These are phyloP conservation scores for Epizoanthus fatuus DNA, from an alignment of 92 coral and sea anemone species.

Conservation along the genomic window DNA sequence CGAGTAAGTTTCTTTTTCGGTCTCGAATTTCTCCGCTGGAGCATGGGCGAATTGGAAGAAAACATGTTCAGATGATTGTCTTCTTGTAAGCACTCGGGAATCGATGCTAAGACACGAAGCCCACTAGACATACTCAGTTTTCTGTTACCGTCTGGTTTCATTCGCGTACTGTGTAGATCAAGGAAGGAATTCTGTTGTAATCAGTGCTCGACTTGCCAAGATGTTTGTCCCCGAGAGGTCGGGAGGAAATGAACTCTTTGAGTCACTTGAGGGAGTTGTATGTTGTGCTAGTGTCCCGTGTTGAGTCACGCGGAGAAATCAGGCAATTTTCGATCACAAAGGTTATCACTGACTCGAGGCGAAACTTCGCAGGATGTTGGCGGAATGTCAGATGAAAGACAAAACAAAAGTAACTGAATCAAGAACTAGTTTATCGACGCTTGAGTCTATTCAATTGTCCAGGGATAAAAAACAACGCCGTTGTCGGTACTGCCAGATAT, in stretches of 20 bases:
- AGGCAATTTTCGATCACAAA: slow-evolving; percentile 16
- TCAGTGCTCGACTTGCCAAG: not conserved
- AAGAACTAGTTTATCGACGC: not conserved
- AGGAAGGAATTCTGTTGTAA: not conserved
- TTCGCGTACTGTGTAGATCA: not conserved
- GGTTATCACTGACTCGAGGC: slow-evolving; percentile 13
- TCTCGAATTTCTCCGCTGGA: slow-evolving; percentile 32
- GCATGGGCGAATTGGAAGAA: slow-evolving; percentile 33
- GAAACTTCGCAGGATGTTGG: slow-evolving; percentile 1
- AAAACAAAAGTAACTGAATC: slow-evolving; percentile 17
- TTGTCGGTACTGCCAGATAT: not conserved
- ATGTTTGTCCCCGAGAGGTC: slow-evolving; percentile 17
- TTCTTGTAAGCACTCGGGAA: slow-evolving; percentile 45
- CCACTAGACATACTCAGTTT: slow-evolving; percentile 11
- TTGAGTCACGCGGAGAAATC: slow-evolving; percentile 34
- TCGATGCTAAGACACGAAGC: slow-evolving; percentile 20
- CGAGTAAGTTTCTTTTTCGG: slow-evolving; percentile 89
- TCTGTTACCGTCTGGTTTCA: slow-evolving; percentile 22
- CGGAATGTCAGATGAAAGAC: not conserved
- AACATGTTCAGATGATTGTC: slow-evolving; percentile 8
- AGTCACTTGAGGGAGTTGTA: not conserved
- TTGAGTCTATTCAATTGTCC: not conserved
- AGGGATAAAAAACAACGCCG: not conserved
- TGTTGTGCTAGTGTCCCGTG: not conserved
- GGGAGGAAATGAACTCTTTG: slow-evolving; percentile 26